Base-by-base conservation (phyloP, 2,113 vertebrate species). In the Bagarius yarrelli region DNA sequence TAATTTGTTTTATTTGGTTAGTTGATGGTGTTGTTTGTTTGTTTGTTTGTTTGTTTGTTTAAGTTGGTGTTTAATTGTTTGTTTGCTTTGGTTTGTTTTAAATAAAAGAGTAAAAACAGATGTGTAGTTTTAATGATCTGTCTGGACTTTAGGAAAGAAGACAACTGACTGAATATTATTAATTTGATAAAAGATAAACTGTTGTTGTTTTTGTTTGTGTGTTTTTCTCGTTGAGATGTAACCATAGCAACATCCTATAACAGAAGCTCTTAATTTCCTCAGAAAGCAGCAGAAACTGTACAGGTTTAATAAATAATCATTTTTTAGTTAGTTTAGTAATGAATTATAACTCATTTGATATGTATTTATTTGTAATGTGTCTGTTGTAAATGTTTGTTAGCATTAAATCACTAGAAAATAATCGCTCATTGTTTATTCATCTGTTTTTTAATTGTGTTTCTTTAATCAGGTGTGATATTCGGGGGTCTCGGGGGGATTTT, bases 401-500 rank as follows among this genome's bases (percentile, higher is more conserved):
- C 36, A 40, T 40, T 40, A 40, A 40, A 40, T 40, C 3, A 40
- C 3, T 4, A 40, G 36, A 3, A 40, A 40, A 40, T 8, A n/a
- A n/a, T n/a, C n/a, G n/a, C n/a, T n/a, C n/a, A n/a, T n/a, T n/a
- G n/a, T n/a, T n/a, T n/a, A n/a, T n/a, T n/a, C n/a, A n/a, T n/a
- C n/a, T n/a, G n/a, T n/a, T n/a, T n/a, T n/a, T n/a, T 40, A 8
- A 40, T 8, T 8, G 8, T 3, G 8, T 3, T 40, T 8, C 36
- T 40, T 3, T 4, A 40, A 40, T 40, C 36, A 40, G 5, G 23
- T 25, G 13, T 47, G n/a, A 69, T 25, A 16, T 30, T 81, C 80
- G 83, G 84, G 85, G 88, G 89, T 86, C 90, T 89, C 88, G 80
- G 87, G 13, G 23, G 55, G 88, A 92, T 90, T 90, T 84, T 78